phyloP scores from a whole-genome alignment of 2,888 invertebrate genomes.

The Lithophane ornitopus region DNA sequence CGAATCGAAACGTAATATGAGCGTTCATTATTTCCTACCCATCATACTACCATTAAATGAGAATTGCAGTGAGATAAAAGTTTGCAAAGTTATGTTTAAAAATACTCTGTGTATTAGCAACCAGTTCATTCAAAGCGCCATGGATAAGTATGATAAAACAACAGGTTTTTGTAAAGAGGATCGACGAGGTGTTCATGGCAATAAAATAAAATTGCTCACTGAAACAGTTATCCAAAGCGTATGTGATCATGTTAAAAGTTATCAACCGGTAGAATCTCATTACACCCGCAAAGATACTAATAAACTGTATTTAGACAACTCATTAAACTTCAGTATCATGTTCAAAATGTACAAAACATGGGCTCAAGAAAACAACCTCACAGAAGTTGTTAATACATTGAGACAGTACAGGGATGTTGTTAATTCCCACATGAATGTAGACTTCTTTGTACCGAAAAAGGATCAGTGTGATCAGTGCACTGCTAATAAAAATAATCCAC shows the following conservation, averaged over 20 bases:
- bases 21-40: neutral
- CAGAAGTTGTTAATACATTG: conserved; percentile 2
- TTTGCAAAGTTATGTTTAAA: conserved; percentile 14
- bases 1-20: conserved; percentile 2
- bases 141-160: conserved; percentile 4
- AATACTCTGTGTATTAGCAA: conserved; percentile 17
- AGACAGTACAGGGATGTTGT: neutral
- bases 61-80: conserved; percentile 1
- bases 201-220: neutral
- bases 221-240: no score
- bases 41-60: neutral
- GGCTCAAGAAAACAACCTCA: conserved; percentile 20
- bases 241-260: neutral
- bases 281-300: conserved; percentile 1
- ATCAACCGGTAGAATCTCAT: conserved; percentile 5
- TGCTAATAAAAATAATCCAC: neutral
- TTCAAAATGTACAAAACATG: conserved; percentile 21
- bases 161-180: conserved; percentile 1
- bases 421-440: no score
- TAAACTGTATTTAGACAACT: conserved; percentile 17
- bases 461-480: no score
- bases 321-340: conserved; percentile 20
- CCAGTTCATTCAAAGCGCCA: conserved; percentile 16
- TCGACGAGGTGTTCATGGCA: conserved; percentile 1
- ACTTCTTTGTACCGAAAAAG: no score